phyloP scores from a whole-genome alignment of 2,888 invertebrate species.

The Timema podura region DNA sequence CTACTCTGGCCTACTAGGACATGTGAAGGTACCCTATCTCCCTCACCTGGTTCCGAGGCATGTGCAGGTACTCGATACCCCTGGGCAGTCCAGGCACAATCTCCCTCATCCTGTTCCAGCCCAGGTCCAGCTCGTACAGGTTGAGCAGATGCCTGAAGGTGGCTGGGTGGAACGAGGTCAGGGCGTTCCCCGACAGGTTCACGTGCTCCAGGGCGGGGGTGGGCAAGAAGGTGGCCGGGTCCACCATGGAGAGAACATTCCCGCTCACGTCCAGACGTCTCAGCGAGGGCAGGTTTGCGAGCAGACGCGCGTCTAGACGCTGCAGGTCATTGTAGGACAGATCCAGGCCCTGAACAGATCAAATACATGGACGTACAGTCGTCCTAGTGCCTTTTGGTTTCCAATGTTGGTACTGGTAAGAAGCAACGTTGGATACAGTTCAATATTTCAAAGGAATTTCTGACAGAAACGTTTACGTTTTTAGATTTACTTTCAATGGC shows the following conservation, averaged over 20 bases:
- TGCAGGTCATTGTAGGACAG: slow-evolving; percentile 71
- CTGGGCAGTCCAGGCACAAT: slow-evolving; percentile 74
- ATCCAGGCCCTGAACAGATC: slow-evolving; percentile 60
- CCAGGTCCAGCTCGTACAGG: slow-evolving; percentile 74
- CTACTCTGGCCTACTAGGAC: too few relatives aligned
- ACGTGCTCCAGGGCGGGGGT: slow-evolving; percentile 71
- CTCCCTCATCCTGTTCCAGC: slow-evolving; percentile 66
- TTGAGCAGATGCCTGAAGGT: slow-evolving; percentile 71
- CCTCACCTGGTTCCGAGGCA: too few relatives aligned
- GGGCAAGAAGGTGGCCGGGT: slow-evolving; percentile 68
- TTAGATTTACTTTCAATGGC: too few relatives aligned
- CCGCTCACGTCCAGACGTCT: slow-evolving; percentile 71
- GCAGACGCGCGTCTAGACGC: slow-evolving; percentile 64
- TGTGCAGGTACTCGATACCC: slow-evolving; percentile 55
- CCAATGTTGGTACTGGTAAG: too few relatives aligned
- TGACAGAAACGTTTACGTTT: too few relatives aligned
- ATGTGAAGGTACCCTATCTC: too few relatives aligned
- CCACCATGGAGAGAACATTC: slow-evolving; percentile 65
- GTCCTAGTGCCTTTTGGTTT: too few relatives aligned
- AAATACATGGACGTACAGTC: too few relatives aligned
- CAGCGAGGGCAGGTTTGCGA: slow-evolving; percentile 70
- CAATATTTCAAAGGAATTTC: not conserved
- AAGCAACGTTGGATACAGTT: too few relatives aligned
- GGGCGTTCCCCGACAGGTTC: slow-evolving; percentile 72
- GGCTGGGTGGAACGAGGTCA: slow-evolving; percentile 66